Conservation (phyloP, 2,888 invertebrate species). For the Callimorpha dominula region DNA sequence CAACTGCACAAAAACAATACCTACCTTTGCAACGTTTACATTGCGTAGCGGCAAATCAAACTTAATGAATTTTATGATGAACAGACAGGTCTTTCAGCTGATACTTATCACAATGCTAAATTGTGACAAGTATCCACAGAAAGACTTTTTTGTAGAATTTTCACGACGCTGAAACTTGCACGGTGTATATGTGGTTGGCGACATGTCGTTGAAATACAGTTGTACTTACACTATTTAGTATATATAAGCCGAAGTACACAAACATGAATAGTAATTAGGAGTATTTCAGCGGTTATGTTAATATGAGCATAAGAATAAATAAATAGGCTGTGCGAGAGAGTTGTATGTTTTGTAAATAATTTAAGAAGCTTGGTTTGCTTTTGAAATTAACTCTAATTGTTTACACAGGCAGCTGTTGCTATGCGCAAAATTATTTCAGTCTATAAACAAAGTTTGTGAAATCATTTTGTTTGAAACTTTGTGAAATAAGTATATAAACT, state of each 20-base stretch:
- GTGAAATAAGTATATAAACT: neutral
- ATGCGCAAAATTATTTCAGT: conserved; percentile 1
- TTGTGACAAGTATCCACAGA: no score
- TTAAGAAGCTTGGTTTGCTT: neutral
- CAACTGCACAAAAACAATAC: no score
- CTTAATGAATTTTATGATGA: no score
- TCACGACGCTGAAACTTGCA: no score
- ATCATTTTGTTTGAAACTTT: conserved; percentile 6
- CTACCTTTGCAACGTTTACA: no score
- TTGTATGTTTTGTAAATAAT: conserved; percentile 10
- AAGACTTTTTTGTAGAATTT: no score
- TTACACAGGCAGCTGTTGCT: conserved; percentile 3
- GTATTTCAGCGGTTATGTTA: neutral
- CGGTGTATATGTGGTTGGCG: no score
- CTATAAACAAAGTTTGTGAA: neutral
- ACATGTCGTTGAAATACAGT: no score
- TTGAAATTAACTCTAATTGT: conserved; percentile 2
- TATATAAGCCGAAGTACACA: neutral
- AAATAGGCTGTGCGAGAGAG: neutral
- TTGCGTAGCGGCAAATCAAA: no score
- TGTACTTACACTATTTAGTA: no score
- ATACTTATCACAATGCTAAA: no score
- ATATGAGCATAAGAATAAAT: neutral
- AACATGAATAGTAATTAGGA: neutral
- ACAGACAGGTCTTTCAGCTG: no score